Percentiles rank a stretch among this genome's conserved stretches.
Conservation (phyloP, 2,888 invertebrate genomes). For the Abscondita cerata region DNA sequence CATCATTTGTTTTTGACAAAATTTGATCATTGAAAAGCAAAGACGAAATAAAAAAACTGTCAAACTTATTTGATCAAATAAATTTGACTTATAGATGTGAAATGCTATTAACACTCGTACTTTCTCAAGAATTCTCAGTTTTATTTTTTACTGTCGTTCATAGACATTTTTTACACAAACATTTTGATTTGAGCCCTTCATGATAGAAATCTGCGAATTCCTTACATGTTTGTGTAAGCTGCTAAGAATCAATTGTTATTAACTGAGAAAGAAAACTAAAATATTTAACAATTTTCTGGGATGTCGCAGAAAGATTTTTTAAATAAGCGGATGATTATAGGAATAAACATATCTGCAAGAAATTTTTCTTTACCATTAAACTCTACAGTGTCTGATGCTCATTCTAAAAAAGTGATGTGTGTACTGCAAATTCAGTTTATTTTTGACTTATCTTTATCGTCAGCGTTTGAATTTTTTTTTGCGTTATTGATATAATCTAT, state of each 20-base stretch:
- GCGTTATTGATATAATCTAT: not conserved
- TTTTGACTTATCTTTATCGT: not conserved
- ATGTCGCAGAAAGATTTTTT: not conserved
- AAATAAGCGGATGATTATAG: not conserved
- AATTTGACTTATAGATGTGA: no score
- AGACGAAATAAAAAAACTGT: no score
- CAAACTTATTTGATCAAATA: no score
- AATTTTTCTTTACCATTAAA: not conserved
- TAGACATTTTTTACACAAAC: no score
- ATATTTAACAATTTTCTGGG: no score
- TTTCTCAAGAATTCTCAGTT: no score
- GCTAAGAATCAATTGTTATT: not conserved
- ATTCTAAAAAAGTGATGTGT: no score
- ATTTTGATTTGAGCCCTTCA: not conserved
- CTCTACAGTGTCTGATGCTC: not conserved
- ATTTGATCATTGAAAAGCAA: no score
- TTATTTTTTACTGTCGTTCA: no score
- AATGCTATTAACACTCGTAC: no score
- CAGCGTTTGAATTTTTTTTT: not conserved
- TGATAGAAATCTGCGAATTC: not conserved
- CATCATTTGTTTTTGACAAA: no score
- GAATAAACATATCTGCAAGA: not conserved
- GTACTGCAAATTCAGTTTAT: no score
- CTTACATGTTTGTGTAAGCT: not conserved
- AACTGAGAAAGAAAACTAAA: not conserved